These are phyloP conservation scores for Alauda arvensis DNA, from an alignment of 2,797 vertebrate genomes.

Conservation along the genomic window DNA sequence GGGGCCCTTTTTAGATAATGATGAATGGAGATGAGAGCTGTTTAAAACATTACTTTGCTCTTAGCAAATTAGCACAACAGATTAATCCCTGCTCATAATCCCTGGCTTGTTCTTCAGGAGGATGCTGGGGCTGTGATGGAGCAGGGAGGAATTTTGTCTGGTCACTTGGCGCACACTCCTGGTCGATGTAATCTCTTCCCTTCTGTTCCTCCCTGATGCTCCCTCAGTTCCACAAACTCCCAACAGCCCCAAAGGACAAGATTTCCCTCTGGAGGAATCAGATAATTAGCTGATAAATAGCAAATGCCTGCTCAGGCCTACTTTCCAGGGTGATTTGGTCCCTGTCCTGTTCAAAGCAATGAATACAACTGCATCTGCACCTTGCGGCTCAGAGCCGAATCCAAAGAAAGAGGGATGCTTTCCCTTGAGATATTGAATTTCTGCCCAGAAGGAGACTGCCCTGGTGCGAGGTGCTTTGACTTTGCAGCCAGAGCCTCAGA, in stretches of 20 bases:
- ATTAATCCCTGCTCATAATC: neutral
- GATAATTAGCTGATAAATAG: constrained; percentile 54
- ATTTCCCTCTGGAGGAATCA: constrained; percentile 41
- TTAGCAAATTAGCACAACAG: neutral
- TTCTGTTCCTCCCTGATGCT: neutral
- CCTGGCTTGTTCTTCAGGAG: neutral
- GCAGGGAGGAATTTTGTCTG: neutral
- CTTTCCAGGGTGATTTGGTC: neutral
- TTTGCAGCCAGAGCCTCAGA: neutral
- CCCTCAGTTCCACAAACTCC: accelerated
- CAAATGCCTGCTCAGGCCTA: constrained; percentile 17
- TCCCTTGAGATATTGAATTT: neutral
- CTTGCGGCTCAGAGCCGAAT: accelerated
- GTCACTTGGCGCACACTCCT: neutral
- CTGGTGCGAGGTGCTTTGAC: neutral
- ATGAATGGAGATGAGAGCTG: neutral
- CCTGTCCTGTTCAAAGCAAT: neutral
- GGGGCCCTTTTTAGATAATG: neutral
- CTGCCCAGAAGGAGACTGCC: neutral
- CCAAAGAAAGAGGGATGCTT: neutral
- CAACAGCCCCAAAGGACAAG: neutral
- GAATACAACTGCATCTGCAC: neutral
- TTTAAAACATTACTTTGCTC: constrained; percentile 9
- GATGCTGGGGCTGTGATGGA: neutral
- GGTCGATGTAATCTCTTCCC: accelerated